Percentiles rank a stretch among this genome's conserved stretches.
Evolutionary conservation across 2,113 vertebrate species (phyloP).

Genomic region (Vulpes lagopus): DNA sequence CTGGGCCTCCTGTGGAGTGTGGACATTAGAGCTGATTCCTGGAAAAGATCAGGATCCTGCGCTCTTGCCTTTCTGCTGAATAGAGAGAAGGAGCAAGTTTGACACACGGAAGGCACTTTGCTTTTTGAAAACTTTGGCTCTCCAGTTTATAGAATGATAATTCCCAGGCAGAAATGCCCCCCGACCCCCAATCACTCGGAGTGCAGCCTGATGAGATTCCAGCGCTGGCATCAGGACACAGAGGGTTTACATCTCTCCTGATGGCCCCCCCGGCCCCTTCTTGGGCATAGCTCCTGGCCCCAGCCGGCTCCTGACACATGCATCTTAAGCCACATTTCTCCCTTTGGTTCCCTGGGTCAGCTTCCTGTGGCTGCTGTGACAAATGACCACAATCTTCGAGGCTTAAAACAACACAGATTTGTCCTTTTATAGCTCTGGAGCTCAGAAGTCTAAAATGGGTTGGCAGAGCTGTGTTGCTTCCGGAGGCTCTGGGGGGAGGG

Average conservation of each 20-base stretch:
- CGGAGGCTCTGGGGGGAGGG: not conserved
- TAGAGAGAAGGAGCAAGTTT: not conserved
- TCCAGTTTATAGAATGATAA: not conserved
- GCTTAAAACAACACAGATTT: not conserved
- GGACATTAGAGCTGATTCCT: rapidly evolving
- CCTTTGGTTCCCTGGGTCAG: not conserved
- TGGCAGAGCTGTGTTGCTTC: not conserved
- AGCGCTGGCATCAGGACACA: too few species aligned
- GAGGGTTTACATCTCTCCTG: not conserved
- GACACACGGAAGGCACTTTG: not conserved
- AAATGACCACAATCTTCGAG: not conserved
- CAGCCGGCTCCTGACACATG: too few species aligned
- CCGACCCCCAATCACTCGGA: too few species aligned
- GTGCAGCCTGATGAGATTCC: not conserved
- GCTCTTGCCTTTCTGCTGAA: not conserved
- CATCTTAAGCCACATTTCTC: not conserved
- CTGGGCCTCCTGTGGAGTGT: not conserved
- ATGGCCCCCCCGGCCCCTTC: not conserved
- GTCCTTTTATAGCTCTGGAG: not conserved
- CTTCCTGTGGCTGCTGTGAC: not conserved
- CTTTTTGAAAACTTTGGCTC: not conserved
- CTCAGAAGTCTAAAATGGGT: not conserved
- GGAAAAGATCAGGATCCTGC: not conserved
- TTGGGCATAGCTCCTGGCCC: too few species aligned
- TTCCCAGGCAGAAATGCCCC: not conserved